Percentiles rank a stretch among this genome's conserved stretches.
phyloP scores from a whole-genome alignment of 2,888 invertebrate genomes.

The Lycocerus yunnanus region DNA sequence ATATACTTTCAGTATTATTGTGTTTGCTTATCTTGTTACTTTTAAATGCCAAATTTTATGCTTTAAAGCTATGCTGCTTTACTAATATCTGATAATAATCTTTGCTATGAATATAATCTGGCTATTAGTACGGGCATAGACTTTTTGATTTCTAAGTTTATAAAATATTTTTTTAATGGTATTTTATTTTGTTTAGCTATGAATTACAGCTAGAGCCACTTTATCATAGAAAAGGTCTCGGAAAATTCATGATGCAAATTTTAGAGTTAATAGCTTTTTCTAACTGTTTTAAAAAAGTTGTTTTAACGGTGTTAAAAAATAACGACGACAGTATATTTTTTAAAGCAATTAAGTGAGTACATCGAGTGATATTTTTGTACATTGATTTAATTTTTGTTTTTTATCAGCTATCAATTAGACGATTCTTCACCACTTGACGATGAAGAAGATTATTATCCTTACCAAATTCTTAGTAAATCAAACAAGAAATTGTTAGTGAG shows the following conservation, averaged over 20 bases:
- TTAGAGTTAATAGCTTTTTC: slow-evolving; percentile 76
- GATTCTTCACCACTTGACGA: slow-evolving; percentile 69
- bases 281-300: slow-evolving; percentile 78
- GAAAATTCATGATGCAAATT: slow-evolving; percentile 79
- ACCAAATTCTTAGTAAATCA: slow-evolving; percentile 67
- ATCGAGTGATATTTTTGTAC: neutral
- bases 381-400: slow-evolving; percentile 31
- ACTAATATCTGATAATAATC: too few relatives aligned
- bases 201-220: slow-evolving; percentile 80
- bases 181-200: slow-evolving; percentile 65
- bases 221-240: slow-evolving; percentile 78
- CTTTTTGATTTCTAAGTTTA: too few relatives aligned
- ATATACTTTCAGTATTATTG: too few relatives aligned
- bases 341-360: slow-evolving; percentile 71
- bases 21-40: too few relatives aligned
- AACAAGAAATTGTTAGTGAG: slow-evolving; percentile 50
- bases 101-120: too few relatives aligned
- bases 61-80: too few relatives aligned
- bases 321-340: slow-evolving; percentile 79
- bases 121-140: too few relatives aligned
- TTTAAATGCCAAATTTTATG: too few relatives aligned
- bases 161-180: neutral
- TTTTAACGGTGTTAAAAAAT: slow-evolving; percentile 81
- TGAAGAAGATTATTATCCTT: slow-evolving; percentile 60
- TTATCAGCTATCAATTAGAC: slow-evolving; percentile 67